A percentile compares a stretch with the other conserved stretches of the same genome.
These are phyloP conservation scores for Leptocoma aspasia DNA, from an alignment of 2,113 vertebrate genomes.

Conservation along the genomic window DNA sequence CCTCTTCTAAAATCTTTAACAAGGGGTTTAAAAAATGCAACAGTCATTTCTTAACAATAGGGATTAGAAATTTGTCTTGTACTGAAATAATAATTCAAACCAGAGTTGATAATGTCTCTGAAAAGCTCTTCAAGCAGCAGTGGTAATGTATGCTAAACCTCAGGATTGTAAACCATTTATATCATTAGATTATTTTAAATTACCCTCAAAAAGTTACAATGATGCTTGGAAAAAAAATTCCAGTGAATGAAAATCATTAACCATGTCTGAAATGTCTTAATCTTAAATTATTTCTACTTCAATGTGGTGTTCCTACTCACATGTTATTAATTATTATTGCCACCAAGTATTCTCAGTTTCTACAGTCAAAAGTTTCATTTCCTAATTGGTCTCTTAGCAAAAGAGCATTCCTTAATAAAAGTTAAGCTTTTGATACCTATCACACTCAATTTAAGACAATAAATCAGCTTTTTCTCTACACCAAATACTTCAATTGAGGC, in stretches of 20 bases:
- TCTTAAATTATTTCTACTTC: background rate
- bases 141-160: background rate
- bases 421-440: background rate
- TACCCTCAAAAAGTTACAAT: background rate
- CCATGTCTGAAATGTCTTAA: background rate
- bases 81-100: background rate
- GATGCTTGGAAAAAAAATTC: background rate
- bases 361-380: background rate
- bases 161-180: background rate
- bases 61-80: background rate
- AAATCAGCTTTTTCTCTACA: background rate
- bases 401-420: background rate
- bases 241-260: background rate
- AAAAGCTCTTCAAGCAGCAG: background rate
- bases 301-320: background rate
- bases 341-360: background rate
- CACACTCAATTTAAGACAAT: background rate
- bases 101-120: background rate
- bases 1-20: conserved; percentile 25
- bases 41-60: background rate
- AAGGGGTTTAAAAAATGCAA: conserved; percentile 9
- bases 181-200: background rate
- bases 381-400: background rate
- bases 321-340: background rate
- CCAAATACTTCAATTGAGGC: background rate